phyloP scores from a whole-genome alignment of 1,140 invertebrate species.

The Leptestheria dahalacensis region DNA sequence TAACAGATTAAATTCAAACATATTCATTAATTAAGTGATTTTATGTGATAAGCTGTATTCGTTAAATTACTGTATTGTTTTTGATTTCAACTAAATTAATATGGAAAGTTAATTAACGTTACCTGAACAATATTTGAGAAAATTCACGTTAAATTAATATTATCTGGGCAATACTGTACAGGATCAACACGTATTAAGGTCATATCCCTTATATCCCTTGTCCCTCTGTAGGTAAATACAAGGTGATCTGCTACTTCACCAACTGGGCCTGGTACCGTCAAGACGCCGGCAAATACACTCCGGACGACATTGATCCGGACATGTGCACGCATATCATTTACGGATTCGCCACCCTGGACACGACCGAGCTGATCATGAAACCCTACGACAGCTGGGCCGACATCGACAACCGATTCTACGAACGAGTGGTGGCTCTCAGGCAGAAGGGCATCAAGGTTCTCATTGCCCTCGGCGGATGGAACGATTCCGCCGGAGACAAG shows the following conservation, averaged over 20 bases:
- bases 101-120: no score
- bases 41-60: no score
- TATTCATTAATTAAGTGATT: no score
- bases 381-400: constrained; percentile 80
- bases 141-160: no score
- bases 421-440: constrained; percentile 59
- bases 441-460: constrained; percentile 64
- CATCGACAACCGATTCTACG: constrained; percentile 70
- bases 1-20: no score
- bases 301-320: constrained; percentile 44
- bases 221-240: constrained; percentile 24
- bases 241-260: constrained; percentile 56
- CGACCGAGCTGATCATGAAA: constrained; percentile 55
- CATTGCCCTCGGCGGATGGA: constrained; percentile 76
- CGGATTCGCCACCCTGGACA: constrained; percentile 50
- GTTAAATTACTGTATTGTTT: no score
- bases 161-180: no score
- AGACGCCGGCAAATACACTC: constrained; percentile 43
- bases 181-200: no score
- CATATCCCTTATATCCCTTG: no score
- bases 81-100: no score
- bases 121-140: no score
- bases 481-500: constrained; percentile 70
- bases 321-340: constrained; percentile 60
- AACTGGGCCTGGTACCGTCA: constrained; percentile 57